Conservation (phyloP, 2,113 vertebrate genomes). For the Galemys pyrenaicus region DNA sequence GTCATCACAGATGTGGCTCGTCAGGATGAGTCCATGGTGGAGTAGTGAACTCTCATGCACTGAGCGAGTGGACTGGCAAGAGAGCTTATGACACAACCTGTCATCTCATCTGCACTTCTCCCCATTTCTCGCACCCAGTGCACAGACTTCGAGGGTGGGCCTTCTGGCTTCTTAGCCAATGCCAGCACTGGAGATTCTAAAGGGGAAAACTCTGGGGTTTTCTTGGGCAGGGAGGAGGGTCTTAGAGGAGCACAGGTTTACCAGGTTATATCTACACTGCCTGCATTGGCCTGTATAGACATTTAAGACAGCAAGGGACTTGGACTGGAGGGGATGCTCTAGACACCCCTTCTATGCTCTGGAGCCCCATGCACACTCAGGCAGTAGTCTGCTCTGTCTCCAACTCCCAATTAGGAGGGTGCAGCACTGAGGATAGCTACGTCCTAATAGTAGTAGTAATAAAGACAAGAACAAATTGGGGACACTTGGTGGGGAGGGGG, state of each 20-base stretch:
- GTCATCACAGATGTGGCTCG: not conserved
- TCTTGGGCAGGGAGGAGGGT: not conserved
- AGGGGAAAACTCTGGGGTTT: not conserved
- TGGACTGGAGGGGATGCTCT: not conserved
- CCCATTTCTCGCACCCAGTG: not conserved
- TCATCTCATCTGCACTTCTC: rapidly evolving
- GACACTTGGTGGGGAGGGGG: no score
- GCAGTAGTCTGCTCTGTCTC: not conserved
- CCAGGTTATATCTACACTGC: not conserved
- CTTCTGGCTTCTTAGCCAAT: not conserved
- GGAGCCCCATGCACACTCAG: not conserved
- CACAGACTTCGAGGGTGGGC: not conserved
- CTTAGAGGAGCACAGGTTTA: not conserved
- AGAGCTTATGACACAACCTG: rapidly evolving
- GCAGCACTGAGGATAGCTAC: not conserved
- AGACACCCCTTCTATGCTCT: not conserved
- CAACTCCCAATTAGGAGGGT: not conserved
- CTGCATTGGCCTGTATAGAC: not conserved
- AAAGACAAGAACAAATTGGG: no score
- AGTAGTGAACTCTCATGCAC: not conserved
- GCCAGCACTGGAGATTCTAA: no score
- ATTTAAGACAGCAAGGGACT: not conserved
- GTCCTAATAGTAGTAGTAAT: no score
- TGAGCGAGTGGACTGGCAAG: no score
- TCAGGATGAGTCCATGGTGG: not conserved